Evolutionary conservation across 2,113 vertebrate genomes (phyloP).

Genomic region (Dermatemys mawii): DNA sequence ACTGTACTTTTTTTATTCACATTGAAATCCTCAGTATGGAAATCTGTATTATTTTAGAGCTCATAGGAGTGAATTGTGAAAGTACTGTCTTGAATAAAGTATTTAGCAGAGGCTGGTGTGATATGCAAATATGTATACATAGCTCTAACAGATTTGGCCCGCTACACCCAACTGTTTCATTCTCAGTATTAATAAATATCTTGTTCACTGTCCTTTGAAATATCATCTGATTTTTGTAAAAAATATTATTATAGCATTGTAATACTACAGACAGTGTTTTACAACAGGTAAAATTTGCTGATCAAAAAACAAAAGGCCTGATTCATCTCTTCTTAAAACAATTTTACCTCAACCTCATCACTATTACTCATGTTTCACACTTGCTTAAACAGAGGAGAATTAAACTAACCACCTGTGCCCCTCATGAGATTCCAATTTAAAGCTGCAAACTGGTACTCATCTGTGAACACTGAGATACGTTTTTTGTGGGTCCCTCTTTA

Average conservation of each 20-base stretch:
- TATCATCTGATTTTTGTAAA: neutral
- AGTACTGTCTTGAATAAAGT: neutral
- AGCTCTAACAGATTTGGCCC: neutral
- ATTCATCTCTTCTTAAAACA: neutral
- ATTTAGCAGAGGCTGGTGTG: neutral
- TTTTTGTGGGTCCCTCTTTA: neutral
- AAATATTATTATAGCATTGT: neutral
- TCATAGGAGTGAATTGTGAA: neutral
- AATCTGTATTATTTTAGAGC: neutral
- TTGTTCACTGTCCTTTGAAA: neutral
- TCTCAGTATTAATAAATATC: neutral
- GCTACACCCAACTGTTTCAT: neutral
- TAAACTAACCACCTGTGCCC: neutral
- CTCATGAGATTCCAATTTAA: neutral
- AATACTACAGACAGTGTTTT: neutral
- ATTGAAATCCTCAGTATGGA: neutral
- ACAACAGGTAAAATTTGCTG: neutral
- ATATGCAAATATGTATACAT: accelerated
- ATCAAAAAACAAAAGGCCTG: neutral
- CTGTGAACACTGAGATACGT: neutral
- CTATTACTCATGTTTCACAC: neutral
- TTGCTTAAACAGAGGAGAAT: neutral
- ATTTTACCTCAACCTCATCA: neutral
- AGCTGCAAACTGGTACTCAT: neutral
- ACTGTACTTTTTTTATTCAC: neutral